Conservation (phyloP, 2,797 vertebrate species). For the Acanthornis magna region DNA sequence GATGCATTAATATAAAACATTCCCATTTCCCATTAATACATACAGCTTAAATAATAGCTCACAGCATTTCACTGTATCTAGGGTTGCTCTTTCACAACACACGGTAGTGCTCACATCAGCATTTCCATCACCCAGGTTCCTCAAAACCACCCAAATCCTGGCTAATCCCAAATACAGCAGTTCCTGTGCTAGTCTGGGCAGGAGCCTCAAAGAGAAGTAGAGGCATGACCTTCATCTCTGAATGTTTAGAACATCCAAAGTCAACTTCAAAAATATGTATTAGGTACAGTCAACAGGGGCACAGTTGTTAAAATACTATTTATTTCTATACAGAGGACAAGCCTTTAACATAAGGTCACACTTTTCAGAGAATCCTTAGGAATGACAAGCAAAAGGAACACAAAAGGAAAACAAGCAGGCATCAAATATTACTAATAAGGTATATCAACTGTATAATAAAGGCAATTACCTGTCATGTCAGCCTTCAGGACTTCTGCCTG, state of each 20-base stretch:
- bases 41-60: not conserved
- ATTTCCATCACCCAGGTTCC: not conserved
- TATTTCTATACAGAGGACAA: not conserved
- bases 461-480: constrained; percentile 94
- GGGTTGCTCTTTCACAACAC: not conserved
- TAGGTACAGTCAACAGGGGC: not conserved
- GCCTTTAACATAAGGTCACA: not conserved
- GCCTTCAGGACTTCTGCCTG: constrained; percentile 99
- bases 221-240: not conserved
- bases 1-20: not conserved
- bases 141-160: not conserved
- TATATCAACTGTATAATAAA: not conserved
- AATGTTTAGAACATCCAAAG: not conserved
- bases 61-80: not conserved
- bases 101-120: not conserved
- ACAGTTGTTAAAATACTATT: not conserved
- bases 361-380: not conserved
- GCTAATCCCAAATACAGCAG: not conserved
- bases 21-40: not conserved
- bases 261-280: not conserved
- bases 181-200: not conserved
- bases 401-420: not conserved
- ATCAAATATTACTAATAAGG: not conserved
- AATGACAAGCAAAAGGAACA: not conserved
- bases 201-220: not conserved